Base-by-base conservation (phyloP, 1,140 invertebrate genomes). In the Sitobion miscanthi region DNA sequence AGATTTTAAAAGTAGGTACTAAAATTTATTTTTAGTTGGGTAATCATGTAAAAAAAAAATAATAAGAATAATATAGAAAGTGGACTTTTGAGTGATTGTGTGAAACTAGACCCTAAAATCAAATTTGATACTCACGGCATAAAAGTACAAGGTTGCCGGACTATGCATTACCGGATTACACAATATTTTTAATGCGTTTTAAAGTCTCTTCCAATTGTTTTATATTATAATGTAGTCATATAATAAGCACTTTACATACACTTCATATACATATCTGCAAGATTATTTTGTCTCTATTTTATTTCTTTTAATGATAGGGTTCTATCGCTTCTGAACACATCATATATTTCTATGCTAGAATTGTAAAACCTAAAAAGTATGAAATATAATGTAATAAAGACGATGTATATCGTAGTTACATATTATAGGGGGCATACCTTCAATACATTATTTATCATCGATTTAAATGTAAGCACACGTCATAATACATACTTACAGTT, bases 161-260 rank as follows among this genome's bases (percentile, higher is more conserved):
- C 57, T 69, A 69, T 62, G 25, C 25, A 77, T n/a, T 77, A n/a
- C 14, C 25, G 25, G 9, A 77, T n/a, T 77, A 77, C 14, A 77
- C 30, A 77, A n/a, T 77, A 77, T 77, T 77, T 77, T 77, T 77
- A 77, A 77, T 77, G 62, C 62, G 5, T 17, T 77, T 77, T 77
- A n/a, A n/a, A 35, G 17, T 77, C 14, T 77, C 62, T 77, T 77
- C 14, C 62, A n/a, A 77, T 77, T 77, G n/a, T n/a, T 77, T 77
- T 77, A 77, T 77, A 77, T n/a, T n/a, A 77, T n/a, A 77, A n/a
- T 77, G 62, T 77, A 77, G 62, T 77, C 62, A 77, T 77, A 77
- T 77, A 77, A 77, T 77, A 54, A 6, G 52, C 6, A 77, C 62
- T 77, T 77, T n/a, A 77, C n/a, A 69, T 14, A 69, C 62, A n/a